A percentile compares a stretch with the other conserved stretches of the same genome.
phyloP scores from a whole-genome alignment of 2,888 invertebrate genomes.

The Schizaphis graminum region DNA sequence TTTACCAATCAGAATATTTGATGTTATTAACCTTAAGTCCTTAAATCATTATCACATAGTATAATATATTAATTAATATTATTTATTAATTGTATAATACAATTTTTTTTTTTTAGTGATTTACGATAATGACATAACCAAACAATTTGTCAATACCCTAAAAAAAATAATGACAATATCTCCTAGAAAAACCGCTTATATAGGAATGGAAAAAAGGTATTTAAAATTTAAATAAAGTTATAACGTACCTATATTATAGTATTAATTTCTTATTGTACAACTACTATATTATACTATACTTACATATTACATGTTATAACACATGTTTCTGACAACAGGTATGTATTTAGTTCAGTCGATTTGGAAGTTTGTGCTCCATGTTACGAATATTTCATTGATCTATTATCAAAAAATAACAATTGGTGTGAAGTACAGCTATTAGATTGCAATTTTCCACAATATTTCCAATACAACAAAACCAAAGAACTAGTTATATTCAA shows the following conservation, averaged over 20 bases:
- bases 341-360: slow-evolving; percentile 86
- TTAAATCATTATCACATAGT: neutral
- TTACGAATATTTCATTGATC: slow-evolving; percentile 81
- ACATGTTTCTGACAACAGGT: slow-evolving; percentile 72
- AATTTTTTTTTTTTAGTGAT: slow-evolving; percentile 76
- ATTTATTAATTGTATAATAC: neutral
- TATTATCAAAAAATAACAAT: slow-evolving; percentile 38
- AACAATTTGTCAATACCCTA: slow-evolving; percentile 82
- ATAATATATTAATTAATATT: neutral
- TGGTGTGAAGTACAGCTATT: slow-evolving; percentile 49
- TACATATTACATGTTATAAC: neutral
- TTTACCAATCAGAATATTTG: neutral
- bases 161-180: slow-evolving; percentile 77
- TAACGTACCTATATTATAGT: slow-evolving; percentile 16
- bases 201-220: slow-evolving; percentile 83
- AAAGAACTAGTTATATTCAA: slow-evolving; percentile 84
- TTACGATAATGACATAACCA: slow-evolving; percentile 86
- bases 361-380: slow-evolving; percentile 88
- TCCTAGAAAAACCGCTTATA: slow-evolving; percentile 77
- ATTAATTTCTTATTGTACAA: neutral
- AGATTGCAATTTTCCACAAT: slow-evolving; percentile 70
- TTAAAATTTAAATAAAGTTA: neutral
- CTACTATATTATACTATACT: neutral
- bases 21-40: neutral
- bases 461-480: slow-evolving; percentile 85